Evolutionary conservation across 1,140 invertebrate species (phyloP).

Genomic region (Lerema accius): DNA sequence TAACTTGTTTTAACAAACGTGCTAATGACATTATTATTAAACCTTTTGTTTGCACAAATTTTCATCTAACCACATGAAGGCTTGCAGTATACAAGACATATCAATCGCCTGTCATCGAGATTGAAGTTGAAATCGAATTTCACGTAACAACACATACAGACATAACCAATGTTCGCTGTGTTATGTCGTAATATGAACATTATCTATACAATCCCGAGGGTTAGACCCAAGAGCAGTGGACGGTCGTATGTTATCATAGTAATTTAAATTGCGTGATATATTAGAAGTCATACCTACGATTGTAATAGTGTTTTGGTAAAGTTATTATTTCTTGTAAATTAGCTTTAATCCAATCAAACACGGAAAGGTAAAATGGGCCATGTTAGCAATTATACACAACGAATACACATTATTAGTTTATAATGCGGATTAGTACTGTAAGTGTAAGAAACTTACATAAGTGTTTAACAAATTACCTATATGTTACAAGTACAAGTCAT

Average conservation of each 20-base stretch:
- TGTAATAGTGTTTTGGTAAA: neutral
- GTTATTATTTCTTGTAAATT: neutral
- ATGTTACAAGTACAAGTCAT: too few species aligned
- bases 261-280: constrained; percentile 29
- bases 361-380: neutral
- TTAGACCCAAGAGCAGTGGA: constrained; percentile 35
- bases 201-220: constrained; percentile 54
- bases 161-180: neutral
- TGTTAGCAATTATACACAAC: too few species aligned
- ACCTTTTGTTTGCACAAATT: too few species aligned
- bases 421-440: too few species aligned
- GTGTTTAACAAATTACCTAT: too few species aligned
- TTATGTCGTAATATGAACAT: constrained; percentile 38
- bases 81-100: too few species aligned
- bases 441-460: too few species aligned
- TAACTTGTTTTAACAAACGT: too few species aligned
- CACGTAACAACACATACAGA: neutral
- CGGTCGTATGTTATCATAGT: constrained; percentile 48
- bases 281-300: constrained; percentile 16
- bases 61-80: too few species aligned
- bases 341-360: neutral
- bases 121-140: neutral
- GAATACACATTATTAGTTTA: too few species aligned
- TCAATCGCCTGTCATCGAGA: too few species aligned
- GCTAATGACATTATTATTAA: too few species aligned